Conservation (phyloP, 2,797 vertebrate species). For the Fringilla coelebs region DNA sequence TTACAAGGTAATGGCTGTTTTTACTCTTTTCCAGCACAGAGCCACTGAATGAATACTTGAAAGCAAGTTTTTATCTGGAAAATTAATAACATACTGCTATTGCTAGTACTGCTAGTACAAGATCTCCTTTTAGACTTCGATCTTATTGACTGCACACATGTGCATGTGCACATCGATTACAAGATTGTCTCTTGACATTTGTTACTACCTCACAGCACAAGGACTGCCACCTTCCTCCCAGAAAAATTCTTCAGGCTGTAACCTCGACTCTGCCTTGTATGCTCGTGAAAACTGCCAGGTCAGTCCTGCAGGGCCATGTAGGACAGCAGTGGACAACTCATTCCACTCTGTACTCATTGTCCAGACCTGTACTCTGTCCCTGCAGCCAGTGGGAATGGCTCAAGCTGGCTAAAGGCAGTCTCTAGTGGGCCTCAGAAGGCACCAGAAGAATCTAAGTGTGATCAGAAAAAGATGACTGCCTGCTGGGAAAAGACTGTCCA, state of each 20-base stretch:
- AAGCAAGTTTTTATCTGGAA: neutral
- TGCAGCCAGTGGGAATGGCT: neutral
- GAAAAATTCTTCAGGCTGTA: neutral
- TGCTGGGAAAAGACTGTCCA: neutral
- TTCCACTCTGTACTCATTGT: neutral
- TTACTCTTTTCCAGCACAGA: neutral
- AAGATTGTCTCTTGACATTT: neutral
- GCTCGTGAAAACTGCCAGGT: neutral
- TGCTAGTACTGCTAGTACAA: too few species aligned
- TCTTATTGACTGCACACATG: fast-evolving
- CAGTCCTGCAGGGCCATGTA: neutral
- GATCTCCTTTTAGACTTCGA: neutral
- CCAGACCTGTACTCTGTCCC: neutral
- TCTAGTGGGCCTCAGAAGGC: neutral
- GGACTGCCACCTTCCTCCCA: neutral
- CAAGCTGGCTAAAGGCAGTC: neutral
- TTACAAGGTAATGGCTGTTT: neutral
- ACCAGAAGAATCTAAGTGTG: neutral
- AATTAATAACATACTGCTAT: neutral
- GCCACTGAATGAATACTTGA: neutral
- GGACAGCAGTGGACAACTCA: neutral
- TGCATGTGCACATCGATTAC: too few species aligned
- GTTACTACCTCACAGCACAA: neutral
- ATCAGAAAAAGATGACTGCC: neutral
- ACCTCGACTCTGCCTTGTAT: neutral